These are phyloP conservation scores for Ciconia maguari DNA, from an alignment of 2,113 vertebrate genomes.

Conservation along the genomic window DNA sequence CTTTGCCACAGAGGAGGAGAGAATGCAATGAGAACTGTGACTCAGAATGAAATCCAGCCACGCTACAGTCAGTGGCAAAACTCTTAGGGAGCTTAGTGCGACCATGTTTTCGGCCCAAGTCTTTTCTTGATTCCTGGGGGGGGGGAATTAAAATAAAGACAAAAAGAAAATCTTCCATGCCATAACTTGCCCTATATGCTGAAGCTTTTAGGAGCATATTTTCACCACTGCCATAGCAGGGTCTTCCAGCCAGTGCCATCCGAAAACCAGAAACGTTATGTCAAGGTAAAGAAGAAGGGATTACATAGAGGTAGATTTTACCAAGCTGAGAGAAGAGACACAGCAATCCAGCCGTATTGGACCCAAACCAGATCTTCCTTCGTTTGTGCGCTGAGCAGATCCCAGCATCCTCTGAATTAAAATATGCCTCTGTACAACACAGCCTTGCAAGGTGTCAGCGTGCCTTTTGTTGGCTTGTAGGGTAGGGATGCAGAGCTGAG, in stretches of 20 bases:
- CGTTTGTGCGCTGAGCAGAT: neutral
- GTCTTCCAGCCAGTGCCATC: neutral
- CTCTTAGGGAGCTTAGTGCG: neutral
- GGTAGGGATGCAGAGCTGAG: neutral
- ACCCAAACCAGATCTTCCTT: neutral
- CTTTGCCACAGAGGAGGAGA: constrained; percentile 27
- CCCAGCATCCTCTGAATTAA: neutral
- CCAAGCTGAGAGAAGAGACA: neutral
- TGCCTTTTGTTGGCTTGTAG: neutral
- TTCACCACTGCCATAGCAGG: neutral
- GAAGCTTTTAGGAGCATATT: neutral
- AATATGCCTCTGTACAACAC: neutral
- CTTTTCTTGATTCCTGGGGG: neutral
- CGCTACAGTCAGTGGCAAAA: constrained; percentile 3
- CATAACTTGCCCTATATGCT: neutral
- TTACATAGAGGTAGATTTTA: neutral
- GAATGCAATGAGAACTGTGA: constrained; percentile 7
- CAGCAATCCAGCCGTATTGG: neutral
- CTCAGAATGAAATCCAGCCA: constrained; percentile 47
- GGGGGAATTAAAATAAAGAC: neutral
- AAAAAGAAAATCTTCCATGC: neutral
- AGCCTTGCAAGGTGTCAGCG: neutral
- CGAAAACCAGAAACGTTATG: neutral
- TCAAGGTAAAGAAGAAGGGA: neutral
- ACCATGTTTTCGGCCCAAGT: neutral